Conservation (phyloP, 2,113 vertebrate species). For the Acrocephalus kingi region DNA sequence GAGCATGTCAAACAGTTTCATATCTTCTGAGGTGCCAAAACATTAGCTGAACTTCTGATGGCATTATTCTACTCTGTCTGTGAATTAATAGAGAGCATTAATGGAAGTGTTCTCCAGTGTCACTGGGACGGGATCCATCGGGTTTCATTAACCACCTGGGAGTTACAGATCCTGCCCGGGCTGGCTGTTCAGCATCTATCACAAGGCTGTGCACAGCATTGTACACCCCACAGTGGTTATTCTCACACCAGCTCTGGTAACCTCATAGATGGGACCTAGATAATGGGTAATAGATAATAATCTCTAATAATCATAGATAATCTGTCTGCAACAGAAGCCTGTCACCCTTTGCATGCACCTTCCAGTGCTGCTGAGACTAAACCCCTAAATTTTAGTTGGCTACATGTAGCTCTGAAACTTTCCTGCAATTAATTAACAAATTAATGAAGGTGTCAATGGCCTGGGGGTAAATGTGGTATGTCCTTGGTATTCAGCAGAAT, state of each 20-base stretch:
- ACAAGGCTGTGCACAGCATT: neutral
- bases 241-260: neutral
- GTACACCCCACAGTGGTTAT: neutral
- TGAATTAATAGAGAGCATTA: neutral
- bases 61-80: neutral
- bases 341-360: neutral
- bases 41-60: neutral
- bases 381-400: neutral
- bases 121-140: neutral
- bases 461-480: neutral
- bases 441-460: neutral
- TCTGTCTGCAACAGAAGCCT: neutral
- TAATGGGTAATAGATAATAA: too few species aligned
- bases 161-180: neutral
- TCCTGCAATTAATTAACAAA: neutral
- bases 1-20: neutral
- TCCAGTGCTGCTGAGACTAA: neutral
- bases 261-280: neutral
- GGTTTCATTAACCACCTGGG: neutral
- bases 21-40: neutral
- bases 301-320: neutral
- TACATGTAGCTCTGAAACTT: neutral
- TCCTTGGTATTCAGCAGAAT: neutral
- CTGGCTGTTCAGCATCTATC: neutral
- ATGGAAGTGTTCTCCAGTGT: neutral